Evolutionary conservation across 2,888 invertebrate species (phyloP).

Genomic region (Seladonia tumulorum): DNA sequence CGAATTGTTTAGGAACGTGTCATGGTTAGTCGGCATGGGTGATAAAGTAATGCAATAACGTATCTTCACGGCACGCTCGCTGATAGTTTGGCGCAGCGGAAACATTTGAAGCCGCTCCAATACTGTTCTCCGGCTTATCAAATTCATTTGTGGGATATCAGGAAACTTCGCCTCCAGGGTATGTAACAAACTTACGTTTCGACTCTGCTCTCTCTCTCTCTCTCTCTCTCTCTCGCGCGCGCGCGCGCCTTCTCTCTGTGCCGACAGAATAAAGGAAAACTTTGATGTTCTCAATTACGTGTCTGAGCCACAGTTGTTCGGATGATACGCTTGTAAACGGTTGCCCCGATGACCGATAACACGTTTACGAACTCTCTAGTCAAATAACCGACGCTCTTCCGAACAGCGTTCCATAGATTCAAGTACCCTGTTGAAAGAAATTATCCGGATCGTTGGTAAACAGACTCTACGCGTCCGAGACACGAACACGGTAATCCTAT

Average conservation of each 20-base stretch:
- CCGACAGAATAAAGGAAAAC: slow-evolving; percentile 65
- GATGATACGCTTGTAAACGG: slow-evolving; percentile 59
- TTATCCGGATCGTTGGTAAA: neutral
- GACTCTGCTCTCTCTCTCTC: slow-evolving; percentile 17
- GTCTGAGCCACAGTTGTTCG: slow-evolving; percentile 53
- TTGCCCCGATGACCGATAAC: slow-evolving; percentile 46
- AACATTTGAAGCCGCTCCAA: slow-evolving; percentile 53
- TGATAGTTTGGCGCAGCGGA: slow-evolving; percentile 39
- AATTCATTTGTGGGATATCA: slow-evolving; percentile 62
- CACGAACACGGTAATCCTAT: neutral
- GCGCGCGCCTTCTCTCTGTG: neutral
- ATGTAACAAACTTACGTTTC: slow-evolving; percentile 62
- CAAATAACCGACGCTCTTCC: slow-evolving; percentile 20
- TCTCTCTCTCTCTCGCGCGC: too few species aligned
- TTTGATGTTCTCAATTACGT: slow-evolving; percentile 65
- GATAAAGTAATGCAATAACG: slow-evolving; percentile 51
- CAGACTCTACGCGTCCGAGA: too few species aligned
- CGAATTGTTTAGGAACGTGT: neutral
- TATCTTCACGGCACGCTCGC: slow-evolving; percentile 27
- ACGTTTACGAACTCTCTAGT: slow-evolving; percentile 41
- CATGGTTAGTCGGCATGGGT: slow-evolving; percentile 16
- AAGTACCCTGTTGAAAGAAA: neutral
- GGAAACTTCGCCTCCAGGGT: slow-evolving; percentile 59
- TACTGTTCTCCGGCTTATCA: slow-evolving; percentile 51
- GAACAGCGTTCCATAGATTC: neutral